These are phyloP conservation scores for Erebia ligea DNA, from an alignment of 2,888 invertebrate species.

Conservation along the genomic window DNA sequence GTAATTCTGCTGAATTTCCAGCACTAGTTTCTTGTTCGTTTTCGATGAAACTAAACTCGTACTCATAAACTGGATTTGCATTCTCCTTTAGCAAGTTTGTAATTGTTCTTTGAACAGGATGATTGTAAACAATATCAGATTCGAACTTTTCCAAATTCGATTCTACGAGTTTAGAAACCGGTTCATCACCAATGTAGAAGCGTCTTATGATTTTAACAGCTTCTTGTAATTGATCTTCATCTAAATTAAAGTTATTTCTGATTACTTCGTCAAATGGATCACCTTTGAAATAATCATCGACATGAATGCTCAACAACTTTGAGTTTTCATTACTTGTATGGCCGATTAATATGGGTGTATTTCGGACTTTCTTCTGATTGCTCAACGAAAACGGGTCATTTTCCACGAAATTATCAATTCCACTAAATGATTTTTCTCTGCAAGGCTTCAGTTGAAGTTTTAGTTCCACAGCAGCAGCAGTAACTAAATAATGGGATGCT, in stretches of 20 bases:
- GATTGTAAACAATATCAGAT: slow-evolving; percentile 66
- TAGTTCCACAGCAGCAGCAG: slow-evolving; percentile 59
- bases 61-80: slow-evolving; percentile 64
- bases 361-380: slow-evolving; percentile 62
- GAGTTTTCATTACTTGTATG: slow-evolving; percentile 60
- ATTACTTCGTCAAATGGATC: slow-evolving; percentile 66
- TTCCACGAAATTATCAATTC: slow-evolving; percentile 66
- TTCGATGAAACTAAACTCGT: slow-evolving; percentile 65
- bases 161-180: slow-evolving; percentile 52
- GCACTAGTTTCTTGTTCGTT: slow-evolving; percentile 52
- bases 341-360: slow-evolving; percentile 69
- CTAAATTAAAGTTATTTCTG: slow-evolving; percentile 61
- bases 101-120: slow-evolving; percentile 66
- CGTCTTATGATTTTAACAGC: slow-evolving; percentile 59
- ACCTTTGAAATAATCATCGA: slow-evolving; percentile 54
- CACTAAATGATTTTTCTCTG: slow-evolving; percentile 69
- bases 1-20: slow-evolving; percentile 61
- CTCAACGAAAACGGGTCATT: slow-evolving; percentile 63
- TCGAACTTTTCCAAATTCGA: slow-evolving; percentile 60
- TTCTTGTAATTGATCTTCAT: slow-evolving; percentile 52
- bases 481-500: slow-evolving; percentile 59
- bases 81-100: slow-evolving; percentile 59
- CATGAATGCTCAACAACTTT: slow-evolving; percentile 45
- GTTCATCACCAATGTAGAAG: slow-evolving; percentile 71
- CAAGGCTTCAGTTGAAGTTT: slow-evolving; percentile 64